phyloP scores from a whole-genome alignment of 2,797 vertebrate genomes.

The Danio choprae region DNA sequence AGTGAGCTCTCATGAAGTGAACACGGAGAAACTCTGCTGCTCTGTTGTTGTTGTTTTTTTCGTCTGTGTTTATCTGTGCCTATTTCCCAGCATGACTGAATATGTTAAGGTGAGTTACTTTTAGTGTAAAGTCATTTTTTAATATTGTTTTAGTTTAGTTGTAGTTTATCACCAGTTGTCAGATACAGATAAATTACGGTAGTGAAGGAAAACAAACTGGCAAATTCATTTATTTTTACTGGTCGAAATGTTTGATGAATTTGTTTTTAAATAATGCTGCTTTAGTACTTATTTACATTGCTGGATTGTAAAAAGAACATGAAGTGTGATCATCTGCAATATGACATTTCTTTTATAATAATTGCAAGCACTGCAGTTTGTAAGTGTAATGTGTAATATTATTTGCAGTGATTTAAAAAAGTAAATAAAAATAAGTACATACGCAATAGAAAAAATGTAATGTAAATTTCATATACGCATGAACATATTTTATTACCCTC shows the following conservation, averaged over 20 bases:
- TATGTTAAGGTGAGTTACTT: conserved; percentile 46
- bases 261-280: not conserved
- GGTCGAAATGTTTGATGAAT: conserved; percentile 1
- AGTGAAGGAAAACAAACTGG: not conserved
- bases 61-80: not conserved
- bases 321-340: not conserved
- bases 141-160: not conserved
- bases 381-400: not conserved
- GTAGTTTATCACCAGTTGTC: conserved; percentile 12
- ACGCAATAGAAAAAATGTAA: not conserved
- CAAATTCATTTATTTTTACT: not conserved
- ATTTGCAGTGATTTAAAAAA: not conserved
- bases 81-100: conserved; percentile 3
- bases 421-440: not conserved
- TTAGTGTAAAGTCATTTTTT: not conserved
- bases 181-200: not conserved
- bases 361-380: not conserved
- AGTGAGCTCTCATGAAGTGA: conserved; percentile 44
- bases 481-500: not conserved
- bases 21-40: conserved; percentile 18
- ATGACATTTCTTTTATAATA: not conserved
- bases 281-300: not conserved
- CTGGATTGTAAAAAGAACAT: not conserved
- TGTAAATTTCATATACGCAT: not conserved
- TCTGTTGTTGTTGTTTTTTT: conserved; percentile 6